Conservation (phyloP, 2,113 vertebrate genomes). For the Podarcis cretensis region DNA sequence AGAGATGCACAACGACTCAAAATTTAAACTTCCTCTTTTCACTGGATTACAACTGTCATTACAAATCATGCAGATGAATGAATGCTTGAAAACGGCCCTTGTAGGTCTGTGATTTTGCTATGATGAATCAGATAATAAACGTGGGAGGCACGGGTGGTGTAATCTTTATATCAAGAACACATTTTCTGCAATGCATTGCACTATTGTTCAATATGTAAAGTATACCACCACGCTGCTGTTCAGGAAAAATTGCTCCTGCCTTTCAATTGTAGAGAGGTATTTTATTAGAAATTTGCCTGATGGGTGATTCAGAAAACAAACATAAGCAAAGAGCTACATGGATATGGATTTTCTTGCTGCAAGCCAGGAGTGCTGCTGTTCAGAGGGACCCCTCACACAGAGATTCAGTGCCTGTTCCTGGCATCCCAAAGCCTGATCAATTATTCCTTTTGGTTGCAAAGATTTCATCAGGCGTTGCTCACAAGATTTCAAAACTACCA, state of each 20-base stretch:
- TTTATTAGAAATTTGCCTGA: constrained; percentile 41
- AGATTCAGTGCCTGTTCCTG: too few species aligned
- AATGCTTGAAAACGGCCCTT: constrained; percentile 48
- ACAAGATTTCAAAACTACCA: too few species aligned
- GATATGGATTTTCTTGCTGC: not conserved
- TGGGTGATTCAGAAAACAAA: constrained; percentile 34
- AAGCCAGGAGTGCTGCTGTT: not conserved
- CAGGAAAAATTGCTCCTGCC: constrained; percentile 46
- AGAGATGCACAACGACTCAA: constrained; percentile 59
- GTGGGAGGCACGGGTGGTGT: constrained; percentile 56
- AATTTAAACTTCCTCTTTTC: constrained; percentile 66
- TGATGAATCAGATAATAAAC: constrained; percentile 49
- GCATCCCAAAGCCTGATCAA: too few species aligned
- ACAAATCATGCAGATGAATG: constrained; percentile 60
- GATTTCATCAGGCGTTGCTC: not conserved
- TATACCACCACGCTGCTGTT: constrained; percentile 21
- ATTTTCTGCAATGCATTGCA: constrained; percentile 60
- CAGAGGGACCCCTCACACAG: not conserved
- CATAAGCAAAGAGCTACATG: not conserved
- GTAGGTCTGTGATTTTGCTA: constrained; percentile 45
- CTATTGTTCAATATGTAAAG: constrained; percentile 65
- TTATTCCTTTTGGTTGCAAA: not conserved
- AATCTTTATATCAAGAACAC: constrained; percentile 65
- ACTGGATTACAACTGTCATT: constrained; percentile 58
- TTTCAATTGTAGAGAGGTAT: constrained; percentile 5